Evolutionary conservation across 2,113 vertebrate genomes (phyloP).

Genomic region (Microcebus jonahi): DNA sequence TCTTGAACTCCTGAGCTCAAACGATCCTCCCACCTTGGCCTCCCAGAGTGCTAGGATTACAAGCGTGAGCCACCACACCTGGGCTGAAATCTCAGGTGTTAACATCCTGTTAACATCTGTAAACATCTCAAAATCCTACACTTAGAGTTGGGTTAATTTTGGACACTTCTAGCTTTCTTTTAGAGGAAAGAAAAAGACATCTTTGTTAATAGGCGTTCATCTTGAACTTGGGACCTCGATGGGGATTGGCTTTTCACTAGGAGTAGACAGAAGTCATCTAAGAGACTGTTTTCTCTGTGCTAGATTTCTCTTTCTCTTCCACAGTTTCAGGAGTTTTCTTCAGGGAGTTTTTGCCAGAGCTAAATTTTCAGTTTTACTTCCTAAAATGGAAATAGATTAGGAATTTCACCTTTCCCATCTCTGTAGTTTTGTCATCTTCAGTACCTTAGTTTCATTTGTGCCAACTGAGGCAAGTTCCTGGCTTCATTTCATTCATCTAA

Average conservation of each 20-base stretch:
- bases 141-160: neutral
- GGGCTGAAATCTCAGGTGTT: too few relatives aligned
- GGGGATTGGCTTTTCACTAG: neutral
- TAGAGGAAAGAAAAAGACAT: conserved; percentile 12
- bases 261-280: neutral
- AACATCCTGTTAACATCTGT: neutral
- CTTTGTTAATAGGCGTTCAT: conserved; percentile 47
- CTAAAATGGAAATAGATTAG: neutral
- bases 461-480: neutral
- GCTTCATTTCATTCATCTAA: neutral
- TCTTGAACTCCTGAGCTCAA: too few relatives aligned
- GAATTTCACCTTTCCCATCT: neutral
- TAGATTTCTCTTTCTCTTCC: neutral
- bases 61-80: too few relatives aligned
- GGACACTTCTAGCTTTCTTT: neutral
- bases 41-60: too few relatives aligned
- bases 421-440: neutral
- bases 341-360: conserved; percentile 23
- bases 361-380: conserved; percentile 46
- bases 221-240: neutral
- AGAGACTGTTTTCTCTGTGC: neutral
- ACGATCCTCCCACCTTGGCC: too few relatives aligned
- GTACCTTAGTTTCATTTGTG: neutral
- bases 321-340: neutral
- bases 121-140: neutral